Evolutionary conservation across 2,888 invertebrate species (phyloP).

Genomic region (Apamea epomidion): DNA sequence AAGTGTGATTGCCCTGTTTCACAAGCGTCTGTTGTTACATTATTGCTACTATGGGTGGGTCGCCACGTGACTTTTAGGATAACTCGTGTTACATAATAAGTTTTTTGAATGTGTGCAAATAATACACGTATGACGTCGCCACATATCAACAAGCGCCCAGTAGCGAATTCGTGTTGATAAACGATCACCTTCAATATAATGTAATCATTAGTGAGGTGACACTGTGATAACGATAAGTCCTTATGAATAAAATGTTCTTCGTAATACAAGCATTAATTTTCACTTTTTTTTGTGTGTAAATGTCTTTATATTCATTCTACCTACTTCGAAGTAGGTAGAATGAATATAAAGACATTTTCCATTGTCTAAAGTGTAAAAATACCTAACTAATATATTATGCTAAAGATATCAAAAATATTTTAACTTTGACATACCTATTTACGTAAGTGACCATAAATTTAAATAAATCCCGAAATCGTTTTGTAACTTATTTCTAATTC

Average conservation of each 20-base stretch:
- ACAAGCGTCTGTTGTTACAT: conserved; percentile 4
- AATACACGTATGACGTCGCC: conserved; percentile 28
- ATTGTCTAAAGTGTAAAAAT: neutral
- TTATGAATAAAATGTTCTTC: conserved; percentile 33
- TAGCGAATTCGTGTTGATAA: conserved; percentile 59
- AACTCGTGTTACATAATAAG: conserved; percentile 27
- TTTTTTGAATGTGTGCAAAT: conserved; percentile 21
- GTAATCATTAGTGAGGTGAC: conserved; percentile 45
- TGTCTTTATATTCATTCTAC: too few relatives aligned
- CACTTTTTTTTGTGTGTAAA: conserved; percentile 19
- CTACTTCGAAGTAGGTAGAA: conserved; percentile 1
- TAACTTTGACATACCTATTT: neutral
- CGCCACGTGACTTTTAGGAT: conserved; percentile 52
- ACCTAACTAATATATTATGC: neutral
- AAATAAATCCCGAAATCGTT: neutral
- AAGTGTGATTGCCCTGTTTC: conserved; percentile 31
- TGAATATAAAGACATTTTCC: neutral
- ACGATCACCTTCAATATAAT: conserved; percentile 53
- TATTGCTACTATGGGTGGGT: conserved; percentile 6
- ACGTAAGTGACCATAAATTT: neutral
- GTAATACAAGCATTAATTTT: conserved; percentile 23
- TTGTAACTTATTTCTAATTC: neutral
- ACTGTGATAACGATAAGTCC: conserved; percentile 56
- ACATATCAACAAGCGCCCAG: conserved; percentile 40
- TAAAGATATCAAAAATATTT: neutral